Evolutionary conservation across 1,140 invertebrate species (phyloP).

Genomic region (Eufriesea mexicana): DNA sequence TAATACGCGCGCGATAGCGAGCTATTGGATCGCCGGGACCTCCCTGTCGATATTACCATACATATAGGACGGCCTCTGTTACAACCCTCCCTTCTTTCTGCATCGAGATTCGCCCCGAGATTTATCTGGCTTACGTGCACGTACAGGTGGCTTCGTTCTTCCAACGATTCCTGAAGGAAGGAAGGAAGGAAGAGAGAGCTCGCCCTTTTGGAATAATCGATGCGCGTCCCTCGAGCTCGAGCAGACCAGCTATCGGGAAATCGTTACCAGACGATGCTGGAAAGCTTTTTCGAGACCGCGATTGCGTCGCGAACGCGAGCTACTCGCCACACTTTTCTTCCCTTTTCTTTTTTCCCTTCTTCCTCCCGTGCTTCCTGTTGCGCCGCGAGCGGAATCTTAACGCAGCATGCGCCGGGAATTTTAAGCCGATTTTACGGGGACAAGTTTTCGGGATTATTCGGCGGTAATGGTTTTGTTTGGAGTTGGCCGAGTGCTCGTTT

Average conservation of each 20-base stretch:
- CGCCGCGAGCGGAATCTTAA: not conserved
- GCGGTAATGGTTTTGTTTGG: constrained; percentile 3
- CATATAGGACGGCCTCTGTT: constrained; percentile 73
- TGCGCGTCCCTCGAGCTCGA: constrained; percentile 12
- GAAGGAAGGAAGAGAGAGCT: not conserved
- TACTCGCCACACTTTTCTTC: not conserved
- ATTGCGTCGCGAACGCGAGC: not conserved
- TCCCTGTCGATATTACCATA: constrained; percentile 76
- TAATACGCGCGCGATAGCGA: constrained; percentile 62
- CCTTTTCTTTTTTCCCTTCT: not conserved
- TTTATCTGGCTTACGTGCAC: constrained; percentile 67
- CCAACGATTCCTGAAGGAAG: constrained; percentile 30
- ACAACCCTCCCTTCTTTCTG: constrained; percentile 67
- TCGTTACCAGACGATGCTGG: constrained; percentile 22
- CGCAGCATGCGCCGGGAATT: not conserved
- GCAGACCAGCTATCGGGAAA: constrained; percentile 31
- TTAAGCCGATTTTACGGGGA: not conserved
- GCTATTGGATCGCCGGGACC: constrained; percentile 66
- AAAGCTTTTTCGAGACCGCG: not conserved
- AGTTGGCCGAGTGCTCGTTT: not conserved
- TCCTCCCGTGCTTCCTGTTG: not conserved
- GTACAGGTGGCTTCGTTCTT: constrained; percentile 66
- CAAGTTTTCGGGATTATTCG: not conserved
- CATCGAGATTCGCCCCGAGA: constrained; percentile 65
- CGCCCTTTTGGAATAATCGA: constrained; percentile 52